Evolutionary conservation across 92 coral and sea anemone genomes (phyloP), one percentile per base, ranked within the genome.

Genomic region (Ricordea florida): DNA sequence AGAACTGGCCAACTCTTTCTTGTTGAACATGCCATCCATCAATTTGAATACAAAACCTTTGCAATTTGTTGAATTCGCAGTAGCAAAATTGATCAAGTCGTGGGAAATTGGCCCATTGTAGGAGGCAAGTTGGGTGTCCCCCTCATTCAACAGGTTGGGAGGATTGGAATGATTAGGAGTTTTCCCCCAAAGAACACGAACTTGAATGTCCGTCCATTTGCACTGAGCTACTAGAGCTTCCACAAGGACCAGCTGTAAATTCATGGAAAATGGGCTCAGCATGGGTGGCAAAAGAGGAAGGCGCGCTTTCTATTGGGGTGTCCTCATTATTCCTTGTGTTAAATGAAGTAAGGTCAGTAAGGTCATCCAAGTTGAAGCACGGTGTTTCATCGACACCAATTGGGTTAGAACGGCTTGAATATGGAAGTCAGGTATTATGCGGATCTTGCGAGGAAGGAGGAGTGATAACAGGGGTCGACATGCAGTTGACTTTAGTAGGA

Each of bases 1-100:
- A 21, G 69, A 62, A 25, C 20, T 62, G 69, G 69, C 32, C 69
- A 62, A 62, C 22, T 61, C 68, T 11, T 21, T 20, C 31, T 62
- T 62, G 4, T 43, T n/a, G 25, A 38, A 62, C 51, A 43, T 37
- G 28, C 69, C 50, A 35, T 61, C 69, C 50, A 61, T 61, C 28
- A 61, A 61, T 41, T 35, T 36, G 32, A 62, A 62, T 9, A 40
- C 69, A 62, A 37, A 37, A 40, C 15, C 24, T 24, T 62, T 62
- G 69, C 51, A 62, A 22, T 24, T 22, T 37, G 51, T 21, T 25
- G 69, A 62, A 37, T 22, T 43, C 1, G 51, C 51, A 38, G 48
- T 20, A 38, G 52, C 69, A 32, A 26, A 21, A 62, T 26, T 37
- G 20, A 62, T 25, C 51, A 21, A 20, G 10, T 62, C 32, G 51